Evolutionary conservation across 2,113 vertebrate genomes (phyloP).

Genomic region (Oncorhynchus tshawytscha): DNA sequence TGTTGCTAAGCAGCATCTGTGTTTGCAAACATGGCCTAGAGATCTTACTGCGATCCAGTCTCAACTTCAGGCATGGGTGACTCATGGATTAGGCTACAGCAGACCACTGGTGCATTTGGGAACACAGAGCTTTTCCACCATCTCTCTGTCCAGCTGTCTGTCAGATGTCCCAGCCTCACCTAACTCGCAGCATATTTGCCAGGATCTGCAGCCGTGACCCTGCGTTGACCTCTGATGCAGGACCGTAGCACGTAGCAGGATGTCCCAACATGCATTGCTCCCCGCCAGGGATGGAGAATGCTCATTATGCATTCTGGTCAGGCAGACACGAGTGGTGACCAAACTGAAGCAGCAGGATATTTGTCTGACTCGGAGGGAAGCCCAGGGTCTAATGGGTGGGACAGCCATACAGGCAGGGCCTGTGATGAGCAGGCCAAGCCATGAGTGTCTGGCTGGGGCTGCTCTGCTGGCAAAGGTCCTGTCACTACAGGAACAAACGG

Average conservation of each 20-base stretch:
- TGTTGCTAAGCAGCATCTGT: slow-evolving; percentile 56
- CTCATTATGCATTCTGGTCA: slow-evolving; percentile 6
- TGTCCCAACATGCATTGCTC: slow-evolving; percentile 2
- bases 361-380: background rate
- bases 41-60: slow-evolving; percentile 17
- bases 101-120: slow-evolving; percentile 21
- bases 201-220: background rate
- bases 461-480: background rate
- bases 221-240: background rate
- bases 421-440: background rate
- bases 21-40: slow-evolving; percentile 55
- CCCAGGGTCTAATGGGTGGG: background rate
- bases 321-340: background rate
- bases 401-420: background rate
- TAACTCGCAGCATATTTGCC: slow-evolving; percentile 1
- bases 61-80: slow-evolving; percentile 16
- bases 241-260: background rate
- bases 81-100: slow-evolving; percentile 18
- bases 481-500: background rate
- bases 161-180: background rate
- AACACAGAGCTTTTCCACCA: slow-evolving; percentile 1
- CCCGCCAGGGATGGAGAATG: background rate
- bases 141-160: background rate
- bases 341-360: background rate
- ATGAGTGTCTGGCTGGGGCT: background rate